Percentiles rank a stretch among this genome's conserved stretches.
phyloP scores from a whole-genome alignment of 1,140 invertebrate species.

The Aphelinus certus region DNA sequence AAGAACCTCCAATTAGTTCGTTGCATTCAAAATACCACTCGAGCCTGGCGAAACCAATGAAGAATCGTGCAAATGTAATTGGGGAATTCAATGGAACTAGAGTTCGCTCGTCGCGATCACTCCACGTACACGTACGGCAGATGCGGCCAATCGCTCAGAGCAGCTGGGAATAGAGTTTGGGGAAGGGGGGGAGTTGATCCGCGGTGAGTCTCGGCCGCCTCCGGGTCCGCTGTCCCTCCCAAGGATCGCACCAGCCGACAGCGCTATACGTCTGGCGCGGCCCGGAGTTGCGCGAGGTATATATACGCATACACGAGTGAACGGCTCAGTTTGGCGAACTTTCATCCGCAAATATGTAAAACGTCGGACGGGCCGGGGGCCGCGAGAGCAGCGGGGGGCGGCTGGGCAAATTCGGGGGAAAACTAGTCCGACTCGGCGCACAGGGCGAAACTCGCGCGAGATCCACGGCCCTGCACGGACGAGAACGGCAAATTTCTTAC shows the following conservation, averaged over 20 bases:
- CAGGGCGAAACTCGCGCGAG: constrained; percentile 12
- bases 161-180: no score
- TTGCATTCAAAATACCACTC: no score
- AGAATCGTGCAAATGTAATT: no score
- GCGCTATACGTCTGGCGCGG: constrained; percentile 5
- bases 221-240: background rate
- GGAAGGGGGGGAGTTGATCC: no score
- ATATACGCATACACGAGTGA: no score
- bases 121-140: no score
- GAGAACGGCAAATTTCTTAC: constrained; percentile 34
- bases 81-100: no score
- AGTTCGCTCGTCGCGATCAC: no score
- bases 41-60: no score
- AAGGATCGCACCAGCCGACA: background rate
- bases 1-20: no score
- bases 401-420: background rate
- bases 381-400: no score
- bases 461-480: background rate
- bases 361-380: constrained; percentile 18
- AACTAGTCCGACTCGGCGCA: constrained; percentile 6
- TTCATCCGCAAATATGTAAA: constrained; percentile 41
- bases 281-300: background rate
- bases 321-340: constrained; percentile 31
- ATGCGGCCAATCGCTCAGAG: no score
- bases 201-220: background rate